Percentiles rank a stretch among this genome's conserved stretches.
Conservation (phyloP, 1,140 invertebrate genomes). For the Aphelenchoides avenae region DNA sequence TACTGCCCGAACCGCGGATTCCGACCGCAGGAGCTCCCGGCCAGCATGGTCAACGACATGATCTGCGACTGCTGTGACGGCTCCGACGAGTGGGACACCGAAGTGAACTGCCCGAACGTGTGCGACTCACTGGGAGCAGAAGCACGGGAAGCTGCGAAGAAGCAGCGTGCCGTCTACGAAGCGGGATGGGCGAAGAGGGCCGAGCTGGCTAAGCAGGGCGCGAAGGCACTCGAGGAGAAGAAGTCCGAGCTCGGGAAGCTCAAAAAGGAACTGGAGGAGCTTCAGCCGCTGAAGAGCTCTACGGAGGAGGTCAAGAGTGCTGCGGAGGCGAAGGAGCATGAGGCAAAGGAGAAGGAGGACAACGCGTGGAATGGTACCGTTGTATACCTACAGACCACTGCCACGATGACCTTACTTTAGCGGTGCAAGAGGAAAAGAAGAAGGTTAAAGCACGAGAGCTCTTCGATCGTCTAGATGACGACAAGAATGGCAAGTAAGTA, state of each 20-base stretch:
- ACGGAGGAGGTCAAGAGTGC: constrained; percentile 71
- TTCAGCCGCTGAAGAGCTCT: constrained; percentile 43
- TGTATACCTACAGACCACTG: constrained; percentile 31
- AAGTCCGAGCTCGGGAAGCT: constrained; percentile 27
- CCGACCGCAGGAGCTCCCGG: constrained; percentile 73
- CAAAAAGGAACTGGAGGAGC: constrained; percentile 46
- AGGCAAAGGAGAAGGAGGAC: constrained; percentile 63
- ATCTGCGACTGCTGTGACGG: constrained; percentile 98
- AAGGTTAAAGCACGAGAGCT: constrained; percentile 5
- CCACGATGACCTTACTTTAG: constrained; percentile 11
- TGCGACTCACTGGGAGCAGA: constrained; percentile 76
- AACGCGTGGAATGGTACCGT: constrained; percentile 59
- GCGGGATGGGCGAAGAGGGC: constrained; percentile 71
- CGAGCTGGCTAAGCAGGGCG: constrained; percentile 74
- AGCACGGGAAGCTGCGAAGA: constrained; percentile 64
- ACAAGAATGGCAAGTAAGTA: constrained; percentile 36
- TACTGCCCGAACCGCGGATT: constrained; percentile 86
- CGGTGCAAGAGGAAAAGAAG: constrained; percentile 1
- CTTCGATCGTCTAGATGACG: constrained; percentile 16
- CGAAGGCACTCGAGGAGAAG: constrained; percentile 58
- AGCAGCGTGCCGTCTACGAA: constrained; percentile 64
- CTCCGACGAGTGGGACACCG: constrained; percentile 71
- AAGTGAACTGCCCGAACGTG: constrained; percentile 45
- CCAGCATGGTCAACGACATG: constrained; percentile 87
- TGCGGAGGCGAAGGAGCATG: constrained; percentile 65